These are phyloP conservation scores for Chalcis sispes DNA, from an alignment of 2,888 invertebrate genomes.

Conservation along the genomic window DNA sequence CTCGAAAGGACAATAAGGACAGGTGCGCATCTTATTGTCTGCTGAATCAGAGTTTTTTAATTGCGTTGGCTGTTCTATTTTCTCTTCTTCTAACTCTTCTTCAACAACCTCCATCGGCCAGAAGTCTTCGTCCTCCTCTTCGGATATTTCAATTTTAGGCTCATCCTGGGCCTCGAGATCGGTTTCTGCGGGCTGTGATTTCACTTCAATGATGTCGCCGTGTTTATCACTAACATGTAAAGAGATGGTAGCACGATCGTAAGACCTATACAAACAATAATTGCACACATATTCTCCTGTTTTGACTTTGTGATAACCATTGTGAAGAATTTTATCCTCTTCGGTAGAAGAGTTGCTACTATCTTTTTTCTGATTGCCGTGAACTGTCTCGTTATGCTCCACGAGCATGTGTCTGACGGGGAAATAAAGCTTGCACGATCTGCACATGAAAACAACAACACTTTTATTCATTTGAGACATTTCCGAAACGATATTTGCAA, in stretches of 20 bases:
- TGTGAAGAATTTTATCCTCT: background rate
- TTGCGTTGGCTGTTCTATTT: no score
- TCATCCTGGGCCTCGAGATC: background rate
- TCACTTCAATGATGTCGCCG: no score
- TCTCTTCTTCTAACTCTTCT: constrained; percentile 1
- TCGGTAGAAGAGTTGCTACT: background rate
- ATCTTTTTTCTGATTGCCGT: constrained; percentile 7
- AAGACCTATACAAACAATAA: constrained; percentile 26
- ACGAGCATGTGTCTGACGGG: constrained; percentile 50
- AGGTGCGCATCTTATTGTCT: constrained; percentile 48
- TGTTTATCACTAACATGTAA: constrained; percentile 21
- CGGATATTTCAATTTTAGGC: background rate
- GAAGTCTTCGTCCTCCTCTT: constrained; percentile 35
- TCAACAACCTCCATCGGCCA: constrained; percentile 42
- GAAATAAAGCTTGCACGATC: constrained; percentile 56
- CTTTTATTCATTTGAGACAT: background rate
- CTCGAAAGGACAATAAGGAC: constrained; percentile 70
- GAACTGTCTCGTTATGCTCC: constrained; percentile 49
- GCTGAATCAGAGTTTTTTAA: no score
- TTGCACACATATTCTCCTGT: constrained; percentile 36
- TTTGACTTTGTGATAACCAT: constrained; percentile 12
- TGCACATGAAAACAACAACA: constrained; percentile 56
- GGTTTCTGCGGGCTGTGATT: no score
- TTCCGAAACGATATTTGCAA: background rate
- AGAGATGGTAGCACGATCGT: constrained; percentile 13